Evolutionary conservation across 2,888 invertebrate species (phyloP).

Genomic region (Platycnemis pennipes): DNA sequence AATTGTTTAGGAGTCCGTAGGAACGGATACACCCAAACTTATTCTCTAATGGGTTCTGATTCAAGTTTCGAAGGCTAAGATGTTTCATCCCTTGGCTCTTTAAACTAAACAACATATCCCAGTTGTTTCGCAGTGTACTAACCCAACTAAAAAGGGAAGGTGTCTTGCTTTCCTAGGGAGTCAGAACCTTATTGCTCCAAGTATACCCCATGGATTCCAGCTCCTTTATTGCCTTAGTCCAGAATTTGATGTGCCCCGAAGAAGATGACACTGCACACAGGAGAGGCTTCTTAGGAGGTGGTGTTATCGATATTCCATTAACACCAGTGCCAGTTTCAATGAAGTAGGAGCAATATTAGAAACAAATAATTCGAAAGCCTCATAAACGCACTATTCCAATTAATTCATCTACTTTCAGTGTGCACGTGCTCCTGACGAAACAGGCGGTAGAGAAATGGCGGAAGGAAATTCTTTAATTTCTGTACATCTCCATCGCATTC

Average conservation of each 20-base stretch:
- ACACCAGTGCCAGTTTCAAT: no score
- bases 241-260: slow-evolving; percentile 37
- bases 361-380: no score
- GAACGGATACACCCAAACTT: background rate
- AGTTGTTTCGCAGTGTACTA: background rate
- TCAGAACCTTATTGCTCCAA: background rate
- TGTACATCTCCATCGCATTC: no score
- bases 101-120: background rate
- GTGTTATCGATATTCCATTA: no score
- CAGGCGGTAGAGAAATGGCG: no score
- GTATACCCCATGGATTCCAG: slow-evolving; percentile 22
- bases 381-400: no score
- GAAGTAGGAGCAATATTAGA: no score
- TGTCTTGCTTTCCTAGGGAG: background rate
- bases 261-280: no score
- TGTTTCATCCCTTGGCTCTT: slow-evolving; percentile 16
- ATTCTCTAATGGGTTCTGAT: slow-evolving; percentile 14
- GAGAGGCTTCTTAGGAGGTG: no score
- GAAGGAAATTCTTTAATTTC: no score
- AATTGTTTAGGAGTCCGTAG: background rate
- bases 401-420: no score
- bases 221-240: slow-evolving; percentile 5
- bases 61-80: slow-evolving; percentile 12
- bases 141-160: slow-evolving; percentile 18
- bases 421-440: no score